A percentile compares a stretch with the other conserved stretches of the same genome.
Conservation (phyloP, 1,140 invertebrate genomes). For the Lordiphosa mommai region DNA sequence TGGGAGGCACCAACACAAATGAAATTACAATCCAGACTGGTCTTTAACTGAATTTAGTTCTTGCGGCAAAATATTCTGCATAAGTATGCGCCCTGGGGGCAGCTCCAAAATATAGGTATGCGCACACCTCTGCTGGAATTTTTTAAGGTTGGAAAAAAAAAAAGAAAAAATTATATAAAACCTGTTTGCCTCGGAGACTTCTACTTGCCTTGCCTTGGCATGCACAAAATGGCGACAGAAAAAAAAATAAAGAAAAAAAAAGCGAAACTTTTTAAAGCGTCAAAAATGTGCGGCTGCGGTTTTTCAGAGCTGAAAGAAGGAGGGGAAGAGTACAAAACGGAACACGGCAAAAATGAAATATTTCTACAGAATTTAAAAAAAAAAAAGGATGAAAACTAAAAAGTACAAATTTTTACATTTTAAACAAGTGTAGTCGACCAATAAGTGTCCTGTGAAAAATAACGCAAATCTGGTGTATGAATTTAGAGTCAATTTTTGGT, state of each 20-base stretch:
- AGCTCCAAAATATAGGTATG: slow-evolving; percentile 57
- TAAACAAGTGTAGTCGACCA: not conserved
- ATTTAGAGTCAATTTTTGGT: no score
- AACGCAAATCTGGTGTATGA: no score
- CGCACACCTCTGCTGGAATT: slow-evolving; percentile 65
- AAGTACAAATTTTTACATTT: slow-evolving; percentile 7
- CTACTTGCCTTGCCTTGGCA: slow-evolving; percentile 17
- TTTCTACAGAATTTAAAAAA: slow-evolving; percentile 26
- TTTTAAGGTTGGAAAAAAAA: slow-evolving; percentile 16
- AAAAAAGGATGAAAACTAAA: slow-evolving; percentile 10
- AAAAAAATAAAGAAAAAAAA: slow-evolving; percentile 29
- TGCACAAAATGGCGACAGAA: slow-evolving; percentile 60
- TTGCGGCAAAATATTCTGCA: slow-evolving; percentile 34
- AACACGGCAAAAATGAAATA: slow-evolving; percentile 44
- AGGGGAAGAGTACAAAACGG: not conserved
- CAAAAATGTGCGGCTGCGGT: slow-evolving; percentile 55
- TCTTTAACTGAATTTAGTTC: slow-evolving; percentile 54
- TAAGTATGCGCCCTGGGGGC: slow-evolving; percentile 57
- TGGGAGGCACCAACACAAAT: not conserved
- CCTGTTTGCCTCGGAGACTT: slow-evolving; percentile 21
- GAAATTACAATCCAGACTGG: slow-evolving; percentile 31
- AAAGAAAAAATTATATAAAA: slow-evolving; percentile 20
- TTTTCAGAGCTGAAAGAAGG: slow-evolving; percentile 1
- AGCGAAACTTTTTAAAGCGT: slow-evolving; percentile 60
- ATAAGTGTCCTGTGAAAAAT: not conserved